Evolutionary conservation across 2,888 invertebrate genomes (phyloP).

Genomic region (Melinaea menophilus): DNA sequence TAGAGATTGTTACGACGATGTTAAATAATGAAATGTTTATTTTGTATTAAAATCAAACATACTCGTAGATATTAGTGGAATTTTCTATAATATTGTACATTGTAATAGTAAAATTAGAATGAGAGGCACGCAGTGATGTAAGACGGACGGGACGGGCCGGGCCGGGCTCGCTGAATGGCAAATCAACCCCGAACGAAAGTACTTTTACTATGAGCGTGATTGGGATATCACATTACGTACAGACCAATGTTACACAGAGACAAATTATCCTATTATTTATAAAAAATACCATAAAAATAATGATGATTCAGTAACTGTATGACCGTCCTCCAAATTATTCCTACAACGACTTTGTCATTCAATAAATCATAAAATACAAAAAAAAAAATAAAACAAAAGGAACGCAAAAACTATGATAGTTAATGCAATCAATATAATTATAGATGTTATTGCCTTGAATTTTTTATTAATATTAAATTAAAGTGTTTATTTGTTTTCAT

Average conservation of each 20-base stretch:
- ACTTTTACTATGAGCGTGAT: conserved; percentile 75
- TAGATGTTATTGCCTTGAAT: background rate
- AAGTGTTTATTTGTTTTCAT: too few species aligned
- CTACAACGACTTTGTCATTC: too few species aligned
- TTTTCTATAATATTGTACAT: conserved; percentile 17
- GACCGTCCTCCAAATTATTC: too few species aligned
- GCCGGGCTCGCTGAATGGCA: conserved; percentile 59
- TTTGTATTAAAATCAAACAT: too few species aligned
- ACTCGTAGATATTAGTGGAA: background rate
- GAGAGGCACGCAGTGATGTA: conserved; percentile 43
- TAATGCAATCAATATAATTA: background rate
- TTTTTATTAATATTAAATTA: background rate
- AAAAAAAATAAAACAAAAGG: background rate
- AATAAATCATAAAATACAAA: background rate
- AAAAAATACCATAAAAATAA: background rate
- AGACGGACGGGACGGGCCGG: conserved; percentile 44
- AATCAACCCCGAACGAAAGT: conserved; percentile 75
- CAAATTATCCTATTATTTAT: background rate
- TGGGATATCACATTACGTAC: conserved; percentile 49
- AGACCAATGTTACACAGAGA: background rate
- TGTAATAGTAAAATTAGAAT: conserved; percentile 29
- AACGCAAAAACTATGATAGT: background rate
- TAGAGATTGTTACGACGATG: too few species aligned
- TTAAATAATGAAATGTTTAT: too few species aligned
- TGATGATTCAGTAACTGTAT: background rate